A percentile compares a stretch with the other conserved stretches of the same genome.
These are phyloP conservation scores for Sialia sialis DNA, from an alignment of 2,113 vertebrate species.

Conservation along the genomic window DNA sequence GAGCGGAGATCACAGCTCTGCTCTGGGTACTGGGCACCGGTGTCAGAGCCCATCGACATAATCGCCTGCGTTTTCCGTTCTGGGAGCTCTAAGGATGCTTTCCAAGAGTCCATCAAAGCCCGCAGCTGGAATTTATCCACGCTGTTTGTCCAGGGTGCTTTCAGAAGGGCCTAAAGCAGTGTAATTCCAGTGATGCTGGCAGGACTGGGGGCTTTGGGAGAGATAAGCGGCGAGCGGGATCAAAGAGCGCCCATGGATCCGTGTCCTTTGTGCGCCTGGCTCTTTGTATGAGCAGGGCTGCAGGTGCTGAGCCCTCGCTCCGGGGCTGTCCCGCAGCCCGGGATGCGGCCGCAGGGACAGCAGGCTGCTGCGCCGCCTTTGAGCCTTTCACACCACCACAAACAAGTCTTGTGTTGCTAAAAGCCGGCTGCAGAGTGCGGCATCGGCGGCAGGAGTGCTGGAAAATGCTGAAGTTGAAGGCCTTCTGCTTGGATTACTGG, in stretches of 20 bases:
- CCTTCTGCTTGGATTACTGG: slow-evolving; percentile 98
- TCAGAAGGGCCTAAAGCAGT: neutral
- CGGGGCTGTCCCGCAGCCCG: neutral
- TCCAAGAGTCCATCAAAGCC: neutral
- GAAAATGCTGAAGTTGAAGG: slow-evolving; percentile 94
- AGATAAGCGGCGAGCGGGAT: neutral
- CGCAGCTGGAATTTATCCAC: neutral
- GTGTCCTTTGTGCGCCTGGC: slow-evolving; percentile 67
- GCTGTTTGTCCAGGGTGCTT: neutral
- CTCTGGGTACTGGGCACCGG: neutral
- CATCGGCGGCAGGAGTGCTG: neutral
- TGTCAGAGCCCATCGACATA: neutral
- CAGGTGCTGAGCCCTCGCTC: slow-evolving; percentile 54
- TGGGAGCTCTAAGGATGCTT: slow-evolving; percentile 21
- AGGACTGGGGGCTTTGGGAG: neutral
- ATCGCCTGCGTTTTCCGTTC: neutral
- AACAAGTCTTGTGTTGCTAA: neutral
- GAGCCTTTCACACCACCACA: neutral
- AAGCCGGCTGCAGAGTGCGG: neutral
- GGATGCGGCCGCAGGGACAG: neutral
- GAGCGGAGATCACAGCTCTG: neutral
- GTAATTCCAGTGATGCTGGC: neutral
- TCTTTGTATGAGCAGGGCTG: slow-evolving; percentile 65
- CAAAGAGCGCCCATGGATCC: neutral
- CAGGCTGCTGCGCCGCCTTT: neutral